Base-by-base conservation (phyloP, 2,797 vertebrate species). In the Lacerta agilis region DNA sequence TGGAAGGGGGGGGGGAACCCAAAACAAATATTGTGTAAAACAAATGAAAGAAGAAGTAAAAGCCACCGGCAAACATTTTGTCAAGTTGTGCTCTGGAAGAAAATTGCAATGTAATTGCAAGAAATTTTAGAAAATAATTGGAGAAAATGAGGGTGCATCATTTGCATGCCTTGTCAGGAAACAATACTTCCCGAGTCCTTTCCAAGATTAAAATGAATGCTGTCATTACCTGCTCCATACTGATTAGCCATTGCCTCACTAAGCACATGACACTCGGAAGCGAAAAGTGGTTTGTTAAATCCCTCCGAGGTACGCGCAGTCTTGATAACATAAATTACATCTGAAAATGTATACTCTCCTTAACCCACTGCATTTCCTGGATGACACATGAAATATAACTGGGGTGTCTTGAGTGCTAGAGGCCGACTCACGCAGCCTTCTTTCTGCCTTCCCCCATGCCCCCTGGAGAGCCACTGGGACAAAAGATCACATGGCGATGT, bases 51-150 rank as follows among this genome's bases (percentile, higher is more conserved):
- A 55, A 81, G 27, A 86, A 0, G 58, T 86, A 49, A 85, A 85
- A 76, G 55, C 90, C 84, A 49, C 88, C 85, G 76, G 72, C 76
- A 85, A 82, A 61, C 64, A 45, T 81, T 92, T 92, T 85, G 83
- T 86, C 82, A 90, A 2, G 61, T 90, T 86, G 92, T 93, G 79
- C 77, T 83, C 92, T 81, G 79, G 90, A 94, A 94, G 90, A 89
- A 94, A 94, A 92, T 66, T 85, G 73, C 2, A 4, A 79, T 87
- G 66, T 83, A 86, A 38, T 92, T 92, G 58, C 3, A 89, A 87
- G 69, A 89, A 89, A 85, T 85, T 92, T 90, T 85, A 84, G 88
- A 73, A 83, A 88, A 61, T 90, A 87, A 88, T 90, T 95, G 88
- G 93, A 89, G 81, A 72, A 90, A 64, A 79, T 73, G 73, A 72